These are phyloP conservation scores for Automeris io DNA, from an alignment of 2,888 invertebrate species.

Conservation along the genomic window DNA sequence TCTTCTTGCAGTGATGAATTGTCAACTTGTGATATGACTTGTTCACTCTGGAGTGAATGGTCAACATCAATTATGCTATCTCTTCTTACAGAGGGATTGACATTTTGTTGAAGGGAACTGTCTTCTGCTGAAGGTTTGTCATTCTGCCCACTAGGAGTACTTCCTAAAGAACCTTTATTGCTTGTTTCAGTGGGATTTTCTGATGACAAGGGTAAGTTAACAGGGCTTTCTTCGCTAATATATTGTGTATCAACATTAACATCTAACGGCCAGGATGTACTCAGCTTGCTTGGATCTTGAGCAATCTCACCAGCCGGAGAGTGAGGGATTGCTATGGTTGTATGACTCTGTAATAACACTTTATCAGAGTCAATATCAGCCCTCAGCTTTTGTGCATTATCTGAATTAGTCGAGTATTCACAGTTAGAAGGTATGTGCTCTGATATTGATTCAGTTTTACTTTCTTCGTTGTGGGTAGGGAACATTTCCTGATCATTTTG, in stretches of 20 bases:
- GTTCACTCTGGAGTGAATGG: not conserved
- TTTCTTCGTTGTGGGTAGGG: constrained; percentile 35
- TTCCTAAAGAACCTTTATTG: not conserved
- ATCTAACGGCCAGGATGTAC: constrained; percentile 53
- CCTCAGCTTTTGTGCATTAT: constrained; percentile 33
- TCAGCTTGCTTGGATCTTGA: constrained; percentile 43
- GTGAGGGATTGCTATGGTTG: constrained; percentile 32
- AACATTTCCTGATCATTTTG: constrained; percentile 28
- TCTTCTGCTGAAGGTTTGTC: not conserved
- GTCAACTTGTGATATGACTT: not conserved
- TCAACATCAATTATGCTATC: too few species aligned
- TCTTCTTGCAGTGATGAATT: not conserved
- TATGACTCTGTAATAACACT: constrained; percentile 31
- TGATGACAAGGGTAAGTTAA: constrained; percentile 50
- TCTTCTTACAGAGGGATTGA: not conserved
- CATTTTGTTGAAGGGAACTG: too few species aligned
- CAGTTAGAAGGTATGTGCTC: constrained; percentile 60
- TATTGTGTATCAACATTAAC: constrained; percentile 47
- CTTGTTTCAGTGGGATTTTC: constrained; percentile 1
- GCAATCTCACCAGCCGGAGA: constrained; percentile 38
- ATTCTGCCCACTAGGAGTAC: not conserved
- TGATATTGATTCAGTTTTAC: constrained; percentile 61
- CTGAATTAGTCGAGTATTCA: constrained; percentile 52
- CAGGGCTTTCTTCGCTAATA: constrained; percentile 64
- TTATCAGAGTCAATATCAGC: constrained; percentile 32